A percentile compares a stretch with the other conserved stretches of the same genome.
Evolutionary conservation across 2,113 vertebrate species (phyloP).

Genomic region (Orthonyx spaldingii): DNA sequence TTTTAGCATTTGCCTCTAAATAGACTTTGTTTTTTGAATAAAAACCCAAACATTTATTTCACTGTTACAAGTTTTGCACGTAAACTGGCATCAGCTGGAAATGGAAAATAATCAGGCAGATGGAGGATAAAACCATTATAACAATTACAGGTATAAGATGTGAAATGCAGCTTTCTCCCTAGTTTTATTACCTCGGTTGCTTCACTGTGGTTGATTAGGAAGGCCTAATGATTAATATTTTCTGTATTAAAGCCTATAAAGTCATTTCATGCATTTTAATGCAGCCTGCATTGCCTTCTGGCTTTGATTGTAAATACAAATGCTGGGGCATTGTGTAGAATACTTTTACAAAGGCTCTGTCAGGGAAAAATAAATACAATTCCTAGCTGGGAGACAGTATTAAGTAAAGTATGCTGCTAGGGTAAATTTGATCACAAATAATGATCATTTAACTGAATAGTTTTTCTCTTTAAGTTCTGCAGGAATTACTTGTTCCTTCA

Average conservation of each 20-base stretch:
- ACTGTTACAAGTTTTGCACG: not conserved
- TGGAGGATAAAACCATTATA: not conserved
- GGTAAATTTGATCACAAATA: not conserved
- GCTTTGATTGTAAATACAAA: not conserved
- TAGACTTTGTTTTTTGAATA: not conserved
- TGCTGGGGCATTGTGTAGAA: not conserved
- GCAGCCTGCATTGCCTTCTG: not conserved
- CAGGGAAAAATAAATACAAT: not conserved
- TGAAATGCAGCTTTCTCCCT: not conserved
- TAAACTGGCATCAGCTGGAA: not conserved
- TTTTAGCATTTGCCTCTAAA: not conserved
- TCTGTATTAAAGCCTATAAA: not conserved
- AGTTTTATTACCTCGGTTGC: not conserved
- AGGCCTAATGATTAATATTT: not conserved
- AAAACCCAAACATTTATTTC: not conserved
- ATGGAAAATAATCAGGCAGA: not conserved
- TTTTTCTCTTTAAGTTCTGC: not conserved
- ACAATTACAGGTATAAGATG: not conserved
- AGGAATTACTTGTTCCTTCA: not conserved
- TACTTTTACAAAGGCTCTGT: not conserved
- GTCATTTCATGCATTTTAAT: not conserved
- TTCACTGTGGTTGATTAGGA: not conserved
- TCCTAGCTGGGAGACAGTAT: not conserved
- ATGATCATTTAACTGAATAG: not conserved
- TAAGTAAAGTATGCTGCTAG: not conserved